phyloP scores from a whole-genome alignment of 2,797 vertebrate species.

The Xenopus petersii region DNA sequence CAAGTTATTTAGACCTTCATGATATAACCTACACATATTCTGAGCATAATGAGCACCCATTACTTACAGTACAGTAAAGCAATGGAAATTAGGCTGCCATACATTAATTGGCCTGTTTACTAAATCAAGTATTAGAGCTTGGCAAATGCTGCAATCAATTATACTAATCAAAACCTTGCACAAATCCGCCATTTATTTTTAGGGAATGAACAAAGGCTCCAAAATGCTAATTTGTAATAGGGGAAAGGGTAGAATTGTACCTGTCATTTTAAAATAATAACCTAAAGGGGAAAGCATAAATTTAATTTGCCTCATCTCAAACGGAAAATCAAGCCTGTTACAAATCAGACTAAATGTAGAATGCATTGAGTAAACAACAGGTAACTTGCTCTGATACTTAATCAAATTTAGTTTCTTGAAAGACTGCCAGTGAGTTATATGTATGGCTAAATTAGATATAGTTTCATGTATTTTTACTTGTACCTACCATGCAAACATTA shows the following conservation, averaged over 20 bases:
- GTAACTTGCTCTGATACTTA: not conserved
- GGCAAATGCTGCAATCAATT: constrained; percentile 23
- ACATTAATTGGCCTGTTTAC: constrained; percentile 25
- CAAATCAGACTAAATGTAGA: not conserved
- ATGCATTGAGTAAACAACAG: not conserved
- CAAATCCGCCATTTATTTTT: not conserved
- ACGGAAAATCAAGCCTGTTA: not conserved
- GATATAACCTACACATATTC: constrained; percentile 10
- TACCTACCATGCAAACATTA: too few species aligned
- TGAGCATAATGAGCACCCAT: constrained; percentile 21
- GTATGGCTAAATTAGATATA: too few species aligned
- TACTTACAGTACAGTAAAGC: constrained; percentile 27
- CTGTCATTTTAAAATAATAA: not conserved
- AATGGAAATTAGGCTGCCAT: constrained; percentile 30
- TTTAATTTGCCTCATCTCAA: not conserved
- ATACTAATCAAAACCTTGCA: constrained; percentile 2
- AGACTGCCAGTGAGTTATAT: too few species aligned
- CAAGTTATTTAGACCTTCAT: not conserved
- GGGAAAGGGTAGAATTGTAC: not conserved
- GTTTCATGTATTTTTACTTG: too few species aligned
- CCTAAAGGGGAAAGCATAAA: not conserved
- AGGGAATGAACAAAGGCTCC: not conserved
- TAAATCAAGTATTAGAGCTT: constrained; percentile 21
- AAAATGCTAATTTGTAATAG: constrained; percentile 6
- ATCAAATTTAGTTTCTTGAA: too few species aligned